phyloP scores from a whole-genome alignment of 2,797 vertebrate genomes.

The Zalophus californianus region DNA sequence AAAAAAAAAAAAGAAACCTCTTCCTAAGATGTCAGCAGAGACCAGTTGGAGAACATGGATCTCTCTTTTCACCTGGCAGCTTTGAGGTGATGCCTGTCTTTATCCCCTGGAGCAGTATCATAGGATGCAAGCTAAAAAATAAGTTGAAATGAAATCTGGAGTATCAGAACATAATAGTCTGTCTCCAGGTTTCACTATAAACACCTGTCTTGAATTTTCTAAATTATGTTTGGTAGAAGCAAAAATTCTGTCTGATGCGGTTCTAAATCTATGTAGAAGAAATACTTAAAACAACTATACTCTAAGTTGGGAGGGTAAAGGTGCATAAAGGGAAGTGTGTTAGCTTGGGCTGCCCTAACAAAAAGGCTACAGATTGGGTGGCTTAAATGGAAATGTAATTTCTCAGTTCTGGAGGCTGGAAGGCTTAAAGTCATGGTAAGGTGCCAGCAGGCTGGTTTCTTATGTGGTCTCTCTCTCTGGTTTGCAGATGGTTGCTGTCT shows the following conservation, averaged over 20 bases:
- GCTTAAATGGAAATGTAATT: neutral
- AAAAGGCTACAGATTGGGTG: neutral
- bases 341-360: neutral
- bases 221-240: neutral
- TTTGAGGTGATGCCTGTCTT: neutral
- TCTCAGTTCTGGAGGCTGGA: neutral
- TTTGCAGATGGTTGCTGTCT: neutral
- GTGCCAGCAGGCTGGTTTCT: neutral
- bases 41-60: rapidly evolving
- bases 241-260: neutral
- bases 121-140: neutral
- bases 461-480: neutral
- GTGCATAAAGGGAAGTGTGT: neutral
- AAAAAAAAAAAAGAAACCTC: neutral
- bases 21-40: neutral
- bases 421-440: neutral
- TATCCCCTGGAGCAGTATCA: neutral
- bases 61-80: neutral
- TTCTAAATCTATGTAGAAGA: neutral
- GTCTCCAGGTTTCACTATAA: neutral
- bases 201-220: neutral
- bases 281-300: neutral
- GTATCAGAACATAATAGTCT: neutral
- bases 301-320: neutral
- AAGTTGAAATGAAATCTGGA: neutral